Evolutionary conservation across 2,113 vertebrate species (phyloP).

Genomic region (Macrotus californicus): DNA sequence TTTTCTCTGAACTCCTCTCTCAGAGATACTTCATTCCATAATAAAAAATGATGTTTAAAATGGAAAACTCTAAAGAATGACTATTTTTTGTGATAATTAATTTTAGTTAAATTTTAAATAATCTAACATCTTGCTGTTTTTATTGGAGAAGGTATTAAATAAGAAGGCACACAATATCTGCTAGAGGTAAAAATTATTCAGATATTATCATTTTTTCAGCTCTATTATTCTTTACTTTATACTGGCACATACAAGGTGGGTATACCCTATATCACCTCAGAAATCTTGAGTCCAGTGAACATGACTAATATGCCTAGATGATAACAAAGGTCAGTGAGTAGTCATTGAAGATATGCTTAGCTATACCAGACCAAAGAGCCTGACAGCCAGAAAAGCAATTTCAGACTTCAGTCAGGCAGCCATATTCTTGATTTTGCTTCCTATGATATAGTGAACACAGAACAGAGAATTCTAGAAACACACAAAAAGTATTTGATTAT

Average conservation of each 20-base stretch:
- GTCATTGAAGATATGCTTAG: background rate
- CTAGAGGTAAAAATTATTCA: background rate
- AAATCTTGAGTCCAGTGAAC: background rate
- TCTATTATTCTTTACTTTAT: background rate
- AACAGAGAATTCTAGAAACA: background rate
- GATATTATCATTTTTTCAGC: background rate
- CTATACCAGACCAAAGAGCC: background rate
- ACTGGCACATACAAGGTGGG: background rate
- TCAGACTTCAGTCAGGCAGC: background rate
- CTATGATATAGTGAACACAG: background rate
- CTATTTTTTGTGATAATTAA: background rate
- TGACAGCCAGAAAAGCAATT: background rate
- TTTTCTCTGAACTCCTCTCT: background rate
- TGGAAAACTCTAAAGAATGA: background rate
- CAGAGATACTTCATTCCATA: background rate
- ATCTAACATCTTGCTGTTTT: background rate
- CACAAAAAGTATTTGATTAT: background rate
- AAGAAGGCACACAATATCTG: background rate
- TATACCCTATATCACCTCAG: background rate
- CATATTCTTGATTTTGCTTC: background rate
- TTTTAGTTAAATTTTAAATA: slow-evolving; percentile 41
- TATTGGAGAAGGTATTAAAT: background rate
- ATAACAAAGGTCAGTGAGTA: background rate
- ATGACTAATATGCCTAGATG: background rate
- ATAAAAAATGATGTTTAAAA: background rate